Base-by-base conservation (phyloP, 2,113 vertebrate genomes). In the Phrynocephalus versicolor region DNA sequence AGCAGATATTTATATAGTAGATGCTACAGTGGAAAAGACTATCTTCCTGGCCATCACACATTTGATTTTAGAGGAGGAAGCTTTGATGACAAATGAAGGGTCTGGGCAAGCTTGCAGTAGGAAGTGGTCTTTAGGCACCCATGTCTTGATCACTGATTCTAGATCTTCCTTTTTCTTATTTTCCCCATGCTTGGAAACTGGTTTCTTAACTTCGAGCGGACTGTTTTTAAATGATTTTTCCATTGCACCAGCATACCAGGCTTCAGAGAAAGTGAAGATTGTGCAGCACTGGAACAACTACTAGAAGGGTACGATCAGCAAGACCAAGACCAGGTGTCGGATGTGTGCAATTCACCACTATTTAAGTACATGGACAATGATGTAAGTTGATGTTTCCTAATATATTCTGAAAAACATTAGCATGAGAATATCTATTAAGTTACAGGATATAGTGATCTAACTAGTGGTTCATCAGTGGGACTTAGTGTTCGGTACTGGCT, bases 291-390 rank as follows among this genome's bases (percentile, higher is more conserved):
- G 88, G 98, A 99, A 86, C 98, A 98, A 51, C 96, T 99, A 72
- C 89, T 99, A 67, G 97, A 98, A 92, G 98, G 98, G 0, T 99
- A 97, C 70, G 99, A 99, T 87, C 98, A 99, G 92, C 98, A 99
- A 92, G 98, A 99, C 84, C 98, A 99, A 90, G 99, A 99, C 79
- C 97, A 97, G 84, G 97, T 98, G 62, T 97, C 96, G 4, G 97
- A 97, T 2, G 97, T 99, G 70, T 99, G 99, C 93, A 98, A 97
- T 95, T 99, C 97, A 0, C 98, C 99, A 3, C 96, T 99, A 21
- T 98, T 99, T 92, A 99, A 99, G 92, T 99, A 99, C 95, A 99
- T 99, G 99, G 99, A 99, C 94, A 99, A 99, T 70, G 99, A 99
- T 4, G 98, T 99, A 96, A 99, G 99, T 97, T 55, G 45, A 30